Conservation (phyloP, 2,797 vertebrate species). For the Poecilia wingei region DNA sequence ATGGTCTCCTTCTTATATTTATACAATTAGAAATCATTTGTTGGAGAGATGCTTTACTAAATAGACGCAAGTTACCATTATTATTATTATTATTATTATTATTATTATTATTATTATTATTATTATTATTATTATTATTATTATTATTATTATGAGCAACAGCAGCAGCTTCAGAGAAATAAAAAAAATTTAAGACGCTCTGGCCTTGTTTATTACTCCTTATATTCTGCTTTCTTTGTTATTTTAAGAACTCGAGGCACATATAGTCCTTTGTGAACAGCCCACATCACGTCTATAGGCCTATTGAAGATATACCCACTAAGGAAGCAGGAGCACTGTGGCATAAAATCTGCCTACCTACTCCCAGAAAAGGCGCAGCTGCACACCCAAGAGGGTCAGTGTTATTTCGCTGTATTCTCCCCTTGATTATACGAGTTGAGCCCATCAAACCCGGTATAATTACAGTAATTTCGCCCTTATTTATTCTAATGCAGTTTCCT, state of each 20-base stretch:
- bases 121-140: background rate
- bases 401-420: slow-evolving; percentile 99
- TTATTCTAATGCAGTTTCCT: slow-evolving; percentile 99
- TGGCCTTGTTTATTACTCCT: slow-evolving; percentile 11
- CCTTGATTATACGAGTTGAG: slow-evolving; percentile 99
- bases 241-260: slow-evolving; percentile 20
- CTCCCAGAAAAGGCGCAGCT: slow-evolving; percentile 87
- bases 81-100: background rate
- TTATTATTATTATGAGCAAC: background rate
- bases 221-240: background rate
- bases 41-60: background rate
- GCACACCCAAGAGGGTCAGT: slow-evolving; percentile 99
- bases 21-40: background rate
- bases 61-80: background rate
- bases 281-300: slow-evolving; percentile 11
- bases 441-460: slow-evolving; percentile 99
- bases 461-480: slow-evolving; percentile 99
- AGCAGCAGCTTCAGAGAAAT: background rate
- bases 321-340: slow-evolving; percentile 46
- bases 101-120: slow-evolving; percentile 2
- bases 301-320: slow-evolving; percentile 45
- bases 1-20: background rate
- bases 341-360: slow-evolving; percentile 54
- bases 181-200: background rate
- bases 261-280: slow-evolving; percentile 30